These are phyloP conservation scores for Parascotia fuliginaria DNA, from an alignment of 2,888 invertebrate species.

Conservation along the genomic window DNA sequence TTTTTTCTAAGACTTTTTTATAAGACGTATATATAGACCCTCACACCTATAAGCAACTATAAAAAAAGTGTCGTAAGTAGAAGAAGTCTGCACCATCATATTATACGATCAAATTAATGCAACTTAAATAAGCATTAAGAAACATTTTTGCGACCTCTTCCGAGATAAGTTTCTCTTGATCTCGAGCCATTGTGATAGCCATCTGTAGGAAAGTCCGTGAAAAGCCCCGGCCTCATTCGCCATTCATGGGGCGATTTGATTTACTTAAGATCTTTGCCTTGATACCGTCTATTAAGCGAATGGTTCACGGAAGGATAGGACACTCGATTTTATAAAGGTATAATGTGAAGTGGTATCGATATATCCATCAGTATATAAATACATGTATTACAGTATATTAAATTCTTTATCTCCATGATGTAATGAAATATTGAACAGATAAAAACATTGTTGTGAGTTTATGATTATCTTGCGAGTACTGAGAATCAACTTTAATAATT, in stretches of 20 bases:
- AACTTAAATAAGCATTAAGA: constrained; percentile 82
- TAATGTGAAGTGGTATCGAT: constrained; percentile 50
- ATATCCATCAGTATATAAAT: constrained; percentile 2
- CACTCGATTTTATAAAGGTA: constrained; percentile 69
- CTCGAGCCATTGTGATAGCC: constrained; percentile 83
- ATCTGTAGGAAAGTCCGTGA: constrained; percentile 78
- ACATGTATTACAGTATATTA: not conserved
- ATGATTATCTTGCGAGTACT: too few species aligned
- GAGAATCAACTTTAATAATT: too few species aligned
- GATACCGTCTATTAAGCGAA: constrained; percentile 83
- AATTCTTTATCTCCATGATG: not conserved
- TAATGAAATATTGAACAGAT: too few species aligned
- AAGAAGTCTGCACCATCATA: constrained; percentile 24
- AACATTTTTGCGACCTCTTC: constrained; percentile 77
- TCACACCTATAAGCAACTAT: too few species aligned
- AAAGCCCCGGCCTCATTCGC: constrained; percentile 80
- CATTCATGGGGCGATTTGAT: constrained; percentile 85
- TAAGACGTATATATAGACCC: too few species aligned
- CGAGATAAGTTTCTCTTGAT: constrained; percentile 80
- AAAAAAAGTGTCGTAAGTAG: too few species aligned
- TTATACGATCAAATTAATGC: constrained; percentile 75
- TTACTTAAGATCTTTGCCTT: constrained; percentile 82
- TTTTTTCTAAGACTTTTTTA: too few species aligned
- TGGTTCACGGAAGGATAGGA: constrained; percentile 53
- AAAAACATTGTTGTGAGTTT: too few species aligned